phyloP scores from a whole-genome alignment of 2,113 vertebrate species.

The Propithecus coquereli region DNA sequence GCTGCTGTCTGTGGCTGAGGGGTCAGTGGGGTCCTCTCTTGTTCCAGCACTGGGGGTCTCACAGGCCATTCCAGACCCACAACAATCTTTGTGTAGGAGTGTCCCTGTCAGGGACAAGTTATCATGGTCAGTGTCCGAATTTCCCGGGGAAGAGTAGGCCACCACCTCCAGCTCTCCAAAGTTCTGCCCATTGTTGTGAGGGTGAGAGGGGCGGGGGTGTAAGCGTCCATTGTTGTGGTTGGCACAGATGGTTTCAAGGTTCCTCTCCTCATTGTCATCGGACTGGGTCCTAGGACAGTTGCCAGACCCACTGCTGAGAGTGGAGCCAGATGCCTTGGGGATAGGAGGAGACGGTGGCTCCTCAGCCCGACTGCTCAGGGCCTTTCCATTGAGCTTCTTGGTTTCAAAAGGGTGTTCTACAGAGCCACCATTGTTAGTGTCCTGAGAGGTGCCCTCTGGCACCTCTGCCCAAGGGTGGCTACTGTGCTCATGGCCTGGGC shows the following conservation, averaged over 20 bases:
- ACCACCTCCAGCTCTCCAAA: constrained; percentile 79
- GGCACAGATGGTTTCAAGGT: constrained; percentile 79
- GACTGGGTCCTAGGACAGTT: constrained; percentile 82
- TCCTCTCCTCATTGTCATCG: constrained; percentile 83
- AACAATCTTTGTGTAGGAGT: constrained; percentile 83
- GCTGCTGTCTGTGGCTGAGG: constrained; percentile 71
- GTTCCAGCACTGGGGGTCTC: constrained; percentile 78
- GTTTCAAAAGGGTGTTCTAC: constrained; percentile 83
- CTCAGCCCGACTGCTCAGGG: constrained; percentile 80
- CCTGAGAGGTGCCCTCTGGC: constrained; percentile 80
- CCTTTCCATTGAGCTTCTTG: constrained; percentile 87
- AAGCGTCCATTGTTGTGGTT: constrained; percentile 86
- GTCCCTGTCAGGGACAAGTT: constrained; percentile 75
- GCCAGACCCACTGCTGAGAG: constrained; percentile 75
- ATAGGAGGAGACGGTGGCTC: constrained; percentile 77
- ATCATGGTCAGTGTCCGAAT: constrained; percentile 78
- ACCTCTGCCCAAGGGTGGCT: constrained; percentile 72
- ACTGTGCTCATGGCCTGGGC: constrained; percentile 73
- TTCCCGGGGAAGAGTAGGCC: constrained; percentile 76
- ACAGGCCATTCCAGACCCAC: constrained; percentile 82
- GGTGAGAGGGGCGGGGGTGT: constrained; percentile 78
- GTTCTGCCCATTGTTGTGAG: constrained; percentile 83
- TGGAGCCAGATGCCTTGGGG: constrained; percentile 75
- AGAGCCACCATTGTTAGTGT: constrained; percentile 65
- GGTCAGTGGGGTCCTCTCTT: constrained; percentile 80